Conservation (phyloP, 2,888 invertebrate species). For the Spicauda simplicius region DNA sequence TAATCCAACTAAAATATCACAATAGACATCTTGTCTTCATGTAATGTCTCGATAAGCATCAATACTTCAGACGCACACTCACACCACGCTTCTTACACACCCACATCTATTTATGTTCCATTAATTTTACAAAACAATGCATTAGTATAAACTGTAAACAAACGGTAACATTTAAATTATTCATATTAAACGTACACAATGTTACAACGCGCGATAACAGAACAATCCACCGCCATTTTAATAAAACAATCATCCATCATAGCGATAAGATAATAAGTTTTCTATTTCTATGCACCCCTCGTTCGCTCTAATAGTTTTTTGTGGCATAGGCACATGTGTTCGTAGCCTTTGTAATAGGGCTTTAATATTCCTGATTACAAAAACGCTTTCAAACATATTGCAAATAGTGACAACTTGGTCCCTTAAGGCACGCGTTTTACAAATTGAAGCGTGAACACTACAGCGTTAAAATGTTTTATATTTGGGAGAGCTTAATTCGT, state of each 20-base stretch:
- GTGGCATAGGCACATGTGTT: slow-evolving; percentile 65
- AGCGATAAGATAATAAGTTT: slow-evolving; percentile 74
- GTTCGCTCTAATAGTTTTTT: slow-evolving; percentile 67
- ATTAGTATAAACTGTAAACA: neutral
- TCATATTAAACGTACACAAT: slow-evolving; percentile 18
- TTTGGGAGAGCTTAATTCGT: neutral
- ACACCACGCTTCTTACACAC: too few relatives aligned
- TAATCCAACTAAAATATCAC: too few relatives aligned
- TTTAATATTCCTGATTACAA: slow-evolving; percentile 26
- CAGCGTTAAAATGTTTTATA: neutral
- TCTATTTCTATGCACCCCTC: slow-evolving; percentile 76
- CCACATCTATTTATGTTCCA: neutral
- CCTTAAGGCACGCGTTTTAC: slow-evolving; percentile 5
- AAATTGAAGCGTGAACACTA: slow-evolving; percentile 14
- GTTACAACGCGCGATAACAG: slow-evolving; percentile 33
- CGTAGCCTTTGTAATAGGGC: slow-evolving; percentile 53
- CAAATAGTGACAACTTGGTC: slow-evolving; percentile 28
- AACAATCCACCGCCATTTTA: slow-evolving; percentile 58
- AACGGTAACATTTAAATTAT: slow-evolving; percentile 10
- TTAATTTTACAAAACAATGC: neutral
- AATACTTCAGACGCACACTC: neutral
- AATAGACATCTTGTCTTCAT: too few relatives aligned
- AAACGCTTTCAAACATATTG: slow-evolving; percentile 25
- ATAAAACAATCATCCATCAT: slow-evolving; percentile 68
- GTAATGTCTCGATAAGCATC: too few relatives aligned